Evolutionary conservation across 2,797 vertebrate species (phyloP).

Genomic region (Syngnathus acus): DNA sequence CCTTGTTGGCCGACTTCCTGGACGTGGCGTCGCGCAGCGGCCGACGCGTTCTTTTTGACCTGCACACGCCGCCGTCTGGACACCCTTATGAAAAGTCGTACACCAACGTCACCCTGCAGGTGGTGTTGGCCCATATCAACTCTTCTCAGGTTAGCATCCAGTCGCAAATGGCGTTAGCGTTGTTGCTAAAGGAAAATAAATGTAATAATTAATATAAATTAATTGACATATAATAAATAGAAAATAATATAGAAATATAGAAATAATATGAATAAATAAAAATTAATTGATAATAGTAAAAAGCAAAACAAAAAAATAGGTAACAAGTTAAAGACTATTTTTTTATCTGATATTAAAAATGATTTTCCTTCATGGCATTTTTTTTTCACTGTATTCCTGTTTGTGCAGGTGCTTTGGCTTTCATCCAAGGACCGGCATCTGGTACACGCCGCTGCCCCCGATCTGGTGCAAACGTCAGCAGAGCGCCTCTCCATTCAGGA

Average conservation of each 20-base stretch:
- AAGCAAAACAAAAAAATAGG: no score
- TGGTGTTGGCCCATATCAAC: slow-evolving; percentile 70
- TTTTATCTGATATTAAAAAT: no score
- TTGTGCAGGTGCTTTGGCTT: slow-evolving; percentile 77
- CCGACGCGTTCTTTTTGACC: slow-evolving; percentile 82
- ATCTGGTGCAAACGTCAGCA: slow-evolving; percentile 74
- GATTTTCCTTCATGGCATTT: no score
- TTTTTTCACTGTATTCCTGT: no score
- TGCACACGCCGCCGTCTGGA: slow-evolving; percentile 70
- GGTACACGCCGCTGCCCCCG: slow-evolving; percentile 67
- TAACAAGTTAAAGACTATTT: no score
- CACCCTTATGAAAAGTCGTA: slow-evolving; percentile 77
- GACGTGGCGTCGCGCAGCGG: slow-evolving; percentile 67
- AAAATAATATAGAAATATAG: no score
- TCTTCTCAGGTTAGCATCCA: slow-evolving; percentile 68
- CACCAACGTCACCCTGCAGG: slow-evolving; percentile 71
- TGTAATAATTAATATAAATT: no score
- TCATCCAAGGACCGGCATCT: slow-evolving; percentile 53
- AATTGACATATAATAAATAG: no score
- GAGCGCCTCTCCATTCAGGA: slow-evolving; percentile 51
- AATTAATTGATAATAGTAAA: no score
- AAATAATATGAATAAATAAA: no score
- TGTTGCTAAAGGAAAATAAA: no score
- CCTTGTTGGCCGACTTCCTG: slow-evolving; percentile 72
- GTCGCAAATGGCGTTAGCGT: neutral